phyloP scores from a whole-genome alignment of 2,113 vertebrate genomes.

The Mus spicilegus region DNA sequence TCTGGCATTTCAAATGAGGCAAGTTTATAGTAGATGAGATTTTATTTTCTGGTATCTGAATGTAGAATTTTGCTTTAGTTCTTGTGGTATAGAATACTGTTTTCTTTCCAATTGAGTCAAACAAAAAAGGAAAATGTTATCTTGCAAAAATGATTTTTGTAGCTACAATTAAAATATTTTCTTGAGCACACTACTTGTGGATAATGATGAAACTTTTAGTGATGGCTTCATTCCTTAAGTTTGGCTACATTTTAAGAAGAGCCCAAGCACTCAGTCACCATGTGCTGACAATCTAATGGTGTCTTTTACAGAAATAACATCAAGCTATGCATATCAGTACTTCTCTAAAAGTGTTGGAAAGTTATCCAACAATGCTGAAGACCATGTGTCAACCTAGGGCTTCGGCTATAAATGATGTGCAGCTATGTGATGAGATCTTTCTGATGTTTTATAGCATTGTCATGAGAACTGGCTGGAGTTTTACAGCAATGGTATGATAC shows the following conservation, averaged over 20 bases:
- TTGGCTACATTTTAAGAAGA: background rate
- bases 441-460: background rate
- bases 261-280: background rate
- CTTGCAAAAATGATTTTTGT: background rate
- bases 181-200: background rate
- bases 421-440: background rate
- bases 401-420: background rate
- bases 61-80: background rate
- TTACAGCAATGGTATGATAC: background rate
- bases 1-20: background rate
- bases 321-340: background rate
- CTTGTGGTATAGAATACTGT: background rate
- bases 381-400: background rate
- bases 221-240: background rate
- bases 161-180: background rate
- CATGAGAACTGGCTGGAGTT: background rate
- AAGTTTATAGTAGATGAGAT: background rate
- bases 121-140: slow-evolving; percentile 33
- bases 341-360: background rate
- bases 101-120: background rate
- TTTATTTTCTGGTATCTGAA: slow-evolving; percentile 52
- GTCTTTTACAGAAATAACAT: slow-evolving; percentile 11
- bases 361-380: too few species aligned
- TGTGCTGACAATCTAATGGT: background rate
- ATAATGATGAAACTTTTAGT: background rate